Base-by-base conservation (phyloP, 2,888 invertebrate species). In the Calephelis perditalis region DNA sequence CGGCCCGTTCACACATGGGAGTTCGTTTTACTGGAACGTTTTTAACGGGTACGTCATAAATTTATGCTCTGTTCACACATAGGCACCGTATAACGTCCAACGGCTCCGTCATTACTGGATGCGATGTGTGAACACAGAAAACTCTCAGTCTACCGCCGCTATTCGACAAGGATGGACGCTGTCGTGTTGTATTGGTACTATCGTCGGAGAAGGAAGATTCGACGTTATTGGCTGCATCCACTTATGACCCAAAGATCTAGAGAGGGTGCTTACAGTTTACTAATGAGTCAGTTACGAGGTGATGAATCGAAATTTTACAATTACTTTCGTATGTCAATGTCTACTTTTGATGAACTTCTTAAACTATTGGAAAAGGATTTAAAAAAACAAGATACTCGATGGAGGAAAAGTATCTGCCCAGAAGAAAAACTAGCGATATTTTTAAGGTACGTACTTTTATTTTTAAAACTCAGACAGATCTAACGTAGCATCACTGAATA, bases 171-270 rank as follows among this genome's bases (percentile, higher is more conserved):
- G 56, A 59, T 56, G 62, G 62, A 62, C 61, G 61, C 54, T 61
- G 57, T 59, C 56, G 59, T 60, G 56, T 60, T 60, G 54, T 61
- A 67, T 66, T 66, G 62, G 67, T 65, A 59, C 66, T 60, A 62
- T 62, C 59, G 60, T 40, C 65, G 65, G 62, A 64, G 62, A 60
- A 69, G 69, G 65, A 67, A 65, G 65, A 63, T 57, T 56, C 67
- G 66, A 62, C 66, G 70, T 67, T 70, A 67, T 69, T 69, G 68
- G 66, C 58, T 59, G 55, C 67, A 68, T 69, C 67, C 66, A 67
- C 52, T 68, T 57, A 46, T 65, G 62, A 47, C 47, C 37, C 63
- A 66, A 63, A 62, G 64, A 63, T 62, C 52, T 63, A 61, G 62
- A 56, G 58, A 59, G 54, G 63, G 63, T 60, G 63, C 63, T n/a